phyloP scores from a whole-genome alignment of 2,113 vertebrate genomes.

The Neopipo cinnamomea region DNA sequence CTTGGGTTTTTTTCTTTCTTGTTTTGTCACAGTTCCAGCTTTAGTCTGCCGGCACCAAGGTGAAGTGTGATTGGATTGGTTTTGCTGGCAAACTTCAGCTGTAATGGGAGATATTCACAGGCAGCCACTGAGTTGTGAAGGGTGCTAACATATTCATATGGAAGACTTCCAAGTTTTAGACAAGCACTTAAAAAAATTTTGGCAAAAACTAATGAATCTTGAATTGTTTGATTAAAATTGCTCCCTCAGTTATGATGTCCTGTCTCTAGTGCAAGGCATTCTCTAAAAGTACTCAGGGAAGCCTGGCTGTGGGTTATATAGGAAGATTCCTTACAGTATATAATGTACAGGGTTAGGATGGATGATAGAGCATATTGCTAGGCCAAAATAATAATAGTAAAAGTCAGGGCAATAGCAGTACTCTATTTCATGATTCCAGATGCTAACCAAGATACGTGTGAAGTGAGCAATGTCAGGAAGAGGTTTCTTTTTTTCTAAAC shows the following conservation, averaged over 20 bases:
- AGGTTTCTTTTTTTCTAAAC: not conserved
- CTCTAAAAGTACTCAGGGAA: not conserved
- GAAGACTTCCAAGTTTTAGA: not conserved
- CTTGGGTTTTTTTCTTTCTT: fast-evolving
- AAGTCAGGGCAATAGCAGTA: not conserved
- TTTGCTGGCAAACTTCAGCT: not conserved
- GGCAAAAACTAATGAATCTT: not conserved
- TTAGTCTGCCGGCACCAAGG: not conserved
- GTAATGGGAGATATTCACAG: not conserved
- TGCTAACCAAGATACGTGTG: not conserved
- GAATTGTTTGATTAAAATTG: not conserved
- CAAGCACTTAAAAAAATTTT: not conserved
- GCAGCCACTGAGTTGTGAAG: not conserved
- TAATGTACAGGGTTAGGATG: not conserved
- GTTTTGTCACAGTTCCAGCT: not conserved
- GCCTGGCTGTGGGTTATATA: not conserved
- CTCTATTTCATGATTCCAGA: not conserved
- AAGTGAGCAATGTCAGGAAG: not conserved
- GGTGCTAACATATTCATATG: not conserved
- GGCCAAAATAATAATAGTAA: not conserved
- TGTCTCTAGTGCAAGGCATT: not conserved
- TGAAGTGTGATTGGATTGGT: not conserved
- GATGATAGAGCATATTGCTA: not conserved
- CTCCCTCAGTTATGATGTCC: not conserved
- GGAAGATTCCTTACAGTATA: not conserved